Evolutionary conservation across 2,797 vertebrate species (phyloP), one percentile per base, ranked within the genome.

Genomic region (Carcharodon carcharias): DNA sequence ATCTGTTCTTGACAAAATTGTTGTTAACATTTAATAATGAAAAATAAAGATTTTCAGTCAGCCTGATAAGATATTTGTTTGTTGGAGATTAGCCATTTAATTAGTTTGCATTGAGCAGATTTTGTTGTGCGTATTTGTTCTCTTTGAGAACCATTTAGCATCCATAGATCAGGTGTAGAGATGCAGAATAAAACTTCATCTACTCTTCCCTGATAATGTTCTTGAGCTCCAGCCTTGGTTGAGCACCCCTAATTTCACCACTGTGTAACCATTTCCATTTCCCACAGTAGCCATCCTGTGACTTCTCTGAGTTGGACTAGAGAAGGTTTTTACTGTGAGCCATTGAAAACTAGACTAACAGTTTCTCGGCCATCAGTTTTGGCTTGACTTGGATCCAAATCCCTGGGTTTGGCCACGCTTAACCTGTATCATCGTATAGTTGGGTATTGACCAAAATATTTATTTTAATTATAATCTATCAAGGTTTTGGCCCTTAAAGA

Each of bases 41-140:
- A 58, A 63, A 92, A 6, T n/a, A 92, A n/a, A 16, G 31, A 7
- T 92, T 28, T 89, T 18, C 35, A 2, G 35, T 65, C 35, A 65
- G 35, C 61, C 35, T 40, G 89, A 35, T 65, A 35, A 63, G 35
- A 92, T 8, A 23, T n/a, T 92, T 63, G 31, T n/a, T n/a, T 92
- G 89, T 92, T 92, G 58, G 58, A 92, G 61, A 63, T 92, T 61
- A 92, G 58, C 89, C 18, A n/a, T n/a, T 92, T 92, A 35, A 92
- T 40, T 63, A 61, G 61, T 92, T 92, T 92, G 35, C 16, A 40
- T 40, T 40, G 35, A 65, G 18, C 88, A 91, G 88, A n/a, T 31
- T 91, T 58, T 58, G 54, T 65, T 92, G 16, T 35, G 16, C 65
- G 35, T 85, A 50, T 50, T 50, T 85, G 45, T 23, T 85, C 82